phyloP scores from a whole-genome alignment of 1,140 invertebrate genomes.

The Ceratina australensis region DNA sequence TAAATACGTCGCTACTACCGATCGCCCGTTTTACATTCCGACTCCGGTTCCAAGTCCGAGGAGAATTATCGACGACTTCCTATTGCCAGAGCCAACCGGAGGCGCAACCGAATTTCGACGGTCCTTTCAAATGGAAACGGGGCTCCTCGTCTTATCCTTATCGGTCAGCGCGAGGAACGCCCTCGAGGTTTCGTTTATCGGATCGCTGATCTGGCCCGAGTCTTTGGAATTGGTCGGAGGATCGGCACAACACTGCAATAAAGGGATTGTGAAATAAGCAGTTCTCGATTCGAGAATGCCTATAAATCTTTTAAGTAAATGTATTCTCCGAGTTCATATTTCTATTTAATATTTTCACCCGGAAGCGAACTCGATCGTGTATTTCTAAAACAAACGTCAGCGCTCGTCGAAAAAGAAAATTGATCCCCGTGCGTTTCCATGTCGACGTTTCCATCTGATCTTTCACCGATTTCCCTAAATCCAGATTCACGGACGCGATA shows the following conservation, averaged over 20 bases:
- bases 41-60: too few relatives aligned
- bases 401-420: not conserved
- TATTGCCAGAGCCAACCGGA: constrained; percentile 16
- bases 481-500: constrained; percentile 25
- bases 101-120: too few relatives aligned
- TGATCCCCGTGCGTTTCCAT: constrained; percentile 16
- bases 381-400: not conserved
- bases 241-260: not conserved
- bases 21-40: not conserved
- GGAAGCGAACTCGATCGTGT: too few relatives aligned
- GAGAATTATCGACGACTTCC: constrained; percentile 8
- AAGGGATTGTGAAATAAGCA: not conserved
- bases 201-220: not conserved
- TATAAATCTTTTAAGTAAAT: not conserved
- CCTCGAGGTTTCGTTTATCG: not conserved
- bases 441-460: not conserved
- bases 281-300: not conserved
- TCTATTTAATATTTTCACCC: too few relatives aligned
- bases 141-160: not conserved
- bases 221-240: not conserved
- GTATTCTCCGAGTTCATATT: too few relatives aligned
- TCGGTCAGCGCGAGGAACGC: not conserved
- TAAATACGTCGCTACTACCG: constrained; percentile 43
- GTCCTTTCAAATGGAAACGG: not conserved
- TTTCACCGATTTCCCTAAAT: constrained; percentile 29